A percentile compares a stretch with the other conserved stretches of the same genome.
These are phyloP conservation scores for Doryteuthis pealeii DNA, from an alignment of 1,140 invertebrate genomes.

Conservation along the genomic window DNA sequence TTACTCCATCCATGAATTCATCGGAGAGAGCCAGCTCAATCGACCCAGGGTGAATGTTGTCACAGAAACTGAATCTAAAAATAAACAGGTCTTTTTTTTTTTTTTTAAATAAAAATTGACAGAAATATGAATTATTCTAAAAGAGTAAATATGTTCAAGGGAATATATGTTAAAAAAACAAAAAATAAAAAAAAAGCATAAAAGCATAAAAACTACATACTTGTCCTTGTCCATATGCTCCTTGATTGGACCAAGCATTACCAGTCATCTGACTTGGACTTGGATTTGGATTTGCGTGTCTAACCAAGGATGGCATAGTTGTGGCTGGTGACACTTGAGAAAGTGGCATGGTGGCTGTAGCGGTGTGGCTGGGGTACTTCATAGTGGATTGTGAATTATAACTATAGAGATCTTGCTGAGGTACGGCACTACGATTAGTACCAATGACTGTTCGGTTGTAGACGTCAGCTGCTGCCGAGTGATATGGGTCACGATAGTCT, in stretches of 20 bases:
- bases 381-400: slow-evolving; percentile 39
- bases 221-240: slow-evolving; percentile 39
- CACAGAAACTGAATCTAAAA: too few relatives aligned
- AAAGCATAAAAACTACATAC: slow-evolving; percentile 25
- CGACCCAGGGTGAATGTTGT: too few relatives aligned
- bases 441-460: slow-evolving; percentile 26
- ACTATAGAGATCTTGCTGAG: slow-evolving; percentile 30
- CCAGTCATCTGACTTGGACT: slow-evolving; percentile 22
- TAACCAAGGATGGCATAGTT: slow-evolving; percentile 29
- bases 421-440: slow-evolving; percentile 12
- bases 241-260: slow-evolving; percentile 33
- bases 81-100: too few relatives aligned
- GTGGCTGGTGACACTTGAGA: slow-evolving; percentile 27
- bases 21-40: too few relatives aligned
- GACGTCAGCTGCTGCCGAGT: slow-evolving; percentile 17
- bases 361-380: slow-evolving; percentile 45
- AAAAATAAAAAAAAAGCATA: too few relatives aligned
- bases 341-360: slow-evolving; percentile 32
- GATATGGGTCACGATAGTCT: slow-evolving; percentile 33
- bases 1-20: too few relatives aligned
- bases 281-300: slow-evolving; percentile 31
- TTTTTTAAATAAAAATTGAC: too few relatives aligned
- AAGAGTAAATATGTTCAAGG: too few relatives aligned
- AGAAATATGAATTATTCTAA: too few relatives aligned
- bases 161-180: too few relatives aligned